Evolutionary conservation across 2,797 vertebrate genomes (phyloP).

Genomic region (Diceros bicornis): DNA sequence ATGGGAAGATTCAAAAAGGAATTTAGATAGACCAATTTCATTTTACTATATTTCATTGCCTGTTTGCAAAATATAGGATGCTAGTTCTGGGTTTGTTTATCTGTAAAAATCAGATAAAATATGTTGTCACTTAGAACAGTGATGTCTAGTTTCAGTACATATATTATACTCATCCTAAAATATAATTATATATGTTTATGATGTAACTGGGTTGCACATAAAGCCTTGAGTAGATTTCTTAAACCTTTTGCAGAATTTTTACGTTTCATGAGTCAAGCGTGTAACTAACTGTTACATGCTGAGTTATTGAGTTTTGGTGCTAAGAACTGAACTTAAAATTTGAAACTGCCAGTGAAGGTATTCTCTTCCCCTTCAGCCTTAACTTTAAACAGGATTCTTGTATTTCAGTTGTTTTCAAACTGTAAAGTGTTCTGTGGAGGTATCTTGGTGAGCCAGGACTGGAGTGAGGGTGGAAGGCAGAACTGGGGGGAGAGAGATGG

Average conservation of each 20-base stretch:
- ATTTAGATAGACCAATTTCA: conserved; percentile 60
- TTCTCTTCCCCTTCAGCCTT: background rate
- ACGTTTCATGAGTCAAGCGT: conserved; percentile 32
- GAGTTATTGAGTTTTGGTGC: conserved; percentile 55
- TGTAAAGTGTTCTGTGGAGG: background rate
- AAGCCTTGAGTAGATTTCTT: conserved; percentile 51
- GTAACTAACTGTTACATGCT: background rate
- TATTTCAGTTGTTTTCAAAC: conserved; percentile 51
- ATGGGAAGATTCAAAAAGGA: conserved; percentile 52
- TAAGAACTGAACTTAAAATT: conserved; percentile 48
- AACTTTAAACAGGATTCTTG: conserved; percentile 34
- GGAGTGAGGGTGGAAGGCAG: background rate
- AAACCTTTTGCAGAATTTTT: conserved; percentile 49
- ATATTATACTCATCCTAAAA: conserved; percentile 35
- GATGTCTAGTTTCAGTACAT: conserved; percentile 21
- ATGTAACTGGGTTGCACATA: background rate
- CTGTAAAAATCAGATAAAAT: conserved; percentile 53
- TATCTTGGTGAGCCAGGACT: background rate
- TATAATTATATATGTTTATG: conserved; percentile 12
- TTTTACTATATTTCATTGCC: conserved; percentile 47
- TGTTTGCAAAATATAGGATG: background rate
- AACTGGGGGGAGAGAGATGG: background rate
- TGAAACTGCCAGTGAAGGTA: conserved; percentile 13
- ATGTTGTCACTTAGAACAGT: conserved; percentile 13
- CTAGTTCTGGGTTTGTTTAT: conserved; percentile 56